These are phyloP conservation scores for Lasioglossum leucozonium DNA, from an alignment of 2,888 invertebrate genomes.

Conservation along the genomic window DNA sequence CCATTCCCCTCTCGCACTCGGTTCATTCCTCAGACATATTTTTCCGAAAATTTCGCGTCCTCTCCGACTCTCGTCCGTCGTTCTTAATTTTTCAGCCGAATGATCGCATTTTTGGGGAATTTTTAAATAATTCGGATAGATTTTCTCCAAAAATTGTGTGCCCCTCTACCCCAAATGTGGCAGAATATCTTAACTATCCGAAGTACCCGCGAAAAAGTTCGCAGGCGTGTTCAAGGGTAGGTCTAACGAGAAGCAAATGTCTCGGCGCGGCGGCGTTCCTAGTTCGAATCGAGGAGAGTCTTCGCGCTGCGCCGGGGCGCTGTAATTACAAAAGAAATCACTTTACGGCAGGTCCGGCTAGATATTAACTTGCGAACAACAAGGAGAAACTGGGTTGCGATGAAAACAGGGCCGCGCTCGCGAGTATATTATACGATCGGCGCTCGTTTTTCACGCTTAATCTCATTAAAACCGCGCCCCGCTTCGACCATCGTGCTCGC, in stretches of 20 bases:
- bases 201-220: background rate
- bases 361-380: conserved; percentile 55
- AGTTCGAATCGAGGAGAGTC: background rate
- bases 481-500: conserved; percentile 10
- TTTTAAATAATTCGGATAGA: no score
- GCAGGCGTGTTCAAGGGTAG: background rate
- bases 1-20: background rate
- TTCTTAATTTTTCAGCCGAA: no score
- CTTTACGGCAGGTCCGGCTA: background rate
- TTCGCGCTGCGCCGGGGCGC: background rate
- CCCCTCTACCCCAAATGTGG: no score
- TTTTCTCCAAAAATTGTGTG: no score
- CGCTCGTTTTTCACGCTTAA: conserved; percentile 68
- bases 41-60: background rate
- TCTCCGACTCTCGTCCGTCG: background rate
- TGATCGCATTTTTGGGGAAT: no score
- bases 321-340: background rate
- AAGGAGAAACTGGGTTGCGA: conserved; percentile 42
- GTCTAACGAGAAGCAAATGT: background rate
- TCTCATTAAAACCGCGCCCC: conserved; percentile 61
- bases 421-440: conserved; percentile 62
- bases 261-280: background rate
- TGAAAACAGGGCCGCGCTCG: conserved; percentile 12
- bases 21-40: background rate
- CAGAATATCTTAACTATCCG: background rate